A percentile compares a stretch with the other conserved stretches of the same genome.
phyloP scores from a whole-genome alignment of 2,113 vertebrate species.

The Aspiorhynchus laticeps region DNA sequence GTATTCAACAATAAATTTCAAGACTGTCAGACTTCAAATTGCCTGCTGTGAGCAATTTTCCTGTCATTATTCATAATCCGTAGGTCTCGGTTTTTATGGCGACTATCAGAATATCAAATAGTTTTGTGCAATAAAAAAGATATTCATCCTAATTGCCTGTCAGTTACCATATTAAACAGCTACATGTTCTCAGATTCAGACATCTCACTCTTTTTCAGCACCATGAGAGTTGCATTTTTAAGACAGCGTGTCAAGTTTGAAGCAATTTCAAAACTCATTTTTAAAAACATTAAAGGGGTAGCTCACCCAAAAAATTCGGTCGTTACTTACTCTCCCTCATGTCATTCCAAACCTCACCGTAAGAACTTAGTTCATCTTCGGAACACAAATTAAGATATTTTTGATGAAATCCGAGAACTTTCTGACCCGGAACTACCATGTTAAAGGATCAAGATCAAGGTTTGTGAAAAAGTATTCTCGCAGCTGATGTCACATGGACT shows the following conservation, averaged over 20 bases:
- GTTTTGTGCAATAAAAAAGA: conserved; percentile 3
- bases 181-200: not conserved
- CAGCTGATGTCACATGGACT: no score
- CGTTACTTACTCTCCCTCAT: no score
- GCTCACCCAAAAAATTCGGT: no score
- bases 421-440: no score
- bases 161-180: not conserved
- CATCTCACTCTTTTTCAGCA: not conserved
- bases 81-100: not conserved
- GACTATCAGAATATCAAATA: no score
- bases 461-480: no score
- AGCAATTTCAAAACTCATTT: not conserved
- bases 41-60: not conserved
- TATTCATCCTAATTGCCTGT: not conserved
- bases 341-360: no score
- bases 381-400: no score
- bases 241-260: not conserved
- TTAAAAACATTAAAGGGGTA: not conserved
- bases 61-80: not conserved
- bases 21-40: not conserved
- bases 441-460: no score
- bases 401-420: no score
- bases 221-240: not conserved
- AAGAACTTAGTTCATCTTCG: no score
- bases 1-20: not conserved